Evolutionary conservation across 1,140 invertebrate genomes (phyloP), one percentile per base, ranked within the genome.

Genomic region (Drosophila hydei): DNA sequence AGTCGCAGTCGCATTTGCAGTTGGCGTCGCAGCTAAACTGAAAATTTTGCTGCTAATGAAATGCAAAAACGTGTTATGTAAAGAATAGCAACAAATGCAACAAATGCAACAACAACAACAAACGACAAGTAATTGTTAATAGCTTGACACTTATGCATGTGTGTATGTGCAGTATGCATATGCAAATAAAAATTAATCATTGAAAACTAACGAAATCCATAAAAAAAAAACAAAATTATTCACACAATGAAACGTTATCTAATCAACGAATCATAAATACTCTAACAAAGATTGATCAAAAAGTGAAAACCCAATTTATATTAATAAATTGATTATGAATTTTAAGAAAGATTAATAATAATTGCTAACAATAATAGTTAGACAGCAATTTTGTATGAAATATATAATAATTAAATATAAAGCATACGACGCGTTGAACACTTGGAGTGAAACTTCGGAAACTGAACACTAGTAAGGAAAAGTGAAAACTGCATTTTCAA

Each of bases 31-130:
- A 45, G 61, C 72, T 54, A 50, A 75, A 43, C 79, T 77, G 38
- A 60, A 77, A 83, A 74, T 77, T 74, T 40, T 71, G 70, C 64
- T 71, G 61, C 70, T 83, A 78, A 81, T 81, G 75, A 81, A 81
- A 83, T 81, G 75, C 79, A 77, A 69, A 67, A 85, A 77, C 69
- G 69, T 85, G 81, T 85, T 85, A 85, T 85, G 80, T 85, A 85
- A 85, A 77, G 36, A 56, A 48, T 43, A 76, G 23, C 33, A 55
- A 72, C 42, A 52, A 42, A 33, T 51, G 7, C n/a, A n/a, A n/a
- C n/a, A n/a, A n/a, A n/a, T n/a, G n/a, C 60, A 43, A 33, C 27
- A 42, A 12, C 48, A 27, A 52, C 18, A 6, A 27, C 19, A 42
- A 45, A 19, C 52, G 30, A 45, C 47, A 54, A 67, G 65, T 77